phyloP scores from a whole-genome alignment of 2,113 vertebrate genomes.

The Ammodytes marinus region DNA sequence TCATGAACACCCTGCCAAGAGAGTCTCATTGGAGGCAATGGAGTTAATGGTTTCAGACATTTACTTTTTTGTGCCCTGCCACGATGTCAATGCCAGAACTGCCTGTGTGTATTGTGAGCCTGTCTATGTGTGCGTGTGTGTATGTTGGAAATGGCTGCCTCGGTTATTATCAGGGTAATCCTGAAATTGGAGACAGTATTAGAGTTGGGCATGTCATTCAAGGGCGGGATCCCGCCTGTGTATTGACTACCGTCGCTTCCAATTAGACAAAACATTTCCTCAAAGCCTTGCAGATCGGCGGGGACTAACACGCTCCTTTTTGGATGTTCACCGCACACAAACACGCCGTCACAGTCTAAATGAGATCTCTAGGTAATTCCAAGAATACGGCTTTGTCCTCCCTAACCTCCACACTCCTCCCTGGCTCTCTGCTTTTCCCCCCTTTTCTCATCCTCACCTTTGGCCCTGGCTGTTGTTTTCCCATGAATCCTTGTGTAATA shows the following conservation, averaged over 20 bases:
- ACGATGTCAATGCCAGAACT: conserved; percentile 69
- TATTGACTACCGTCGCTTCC: conserved; percentile 82
- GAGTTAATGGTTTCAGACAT: conserved; percentile 78
- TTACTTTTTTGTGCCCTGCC: conserved; percentile 69
- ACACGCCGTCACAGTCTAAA: conserved; percentile 50
- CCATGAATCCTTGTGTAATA: conserved; percentile 78
- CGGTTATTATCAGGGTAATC: conserved; percentile 83
- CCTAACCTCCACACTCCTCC: conserved; percentile 54
- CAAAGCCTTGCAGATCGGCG: conserved; percentile 63
- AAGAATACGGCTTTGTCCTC: conserved; percentile 62
- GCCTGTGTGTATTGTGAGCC: conserved; percentile 65
- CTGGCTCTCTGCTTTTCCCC: conserved; percentile 23
- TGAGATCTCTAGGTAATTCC: conserved; percentile 61
- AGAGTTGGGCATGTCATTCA: conserved; percentile 79
- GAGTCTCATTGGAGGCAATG: conserved; percentile 68
- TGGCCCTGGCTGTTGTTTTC: conserved; percentile 77
- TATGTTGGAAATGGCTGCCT: conserved; percentile 78
- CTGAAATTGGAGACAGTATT: conserved; percentile 84
- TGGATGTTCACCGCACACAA: conserved; percentile 58
- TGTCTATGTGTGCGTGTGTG: conserved; percentile 55
- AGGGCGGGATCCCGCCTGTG: conserved; percentile 76
- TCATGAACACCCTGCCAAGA: conserved; percentile 77
- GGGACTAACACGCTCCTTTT: conserved; percentile 55
- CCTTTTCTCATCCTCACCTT: conserved; percentile 69
- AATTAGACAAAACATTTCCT: conserved; percentile 83